These are phyloP conservation scores for Diabrotica balteata DNA, from an alignment of 2,888 invertebrate species.

Conservation along the genomic window DNA sequence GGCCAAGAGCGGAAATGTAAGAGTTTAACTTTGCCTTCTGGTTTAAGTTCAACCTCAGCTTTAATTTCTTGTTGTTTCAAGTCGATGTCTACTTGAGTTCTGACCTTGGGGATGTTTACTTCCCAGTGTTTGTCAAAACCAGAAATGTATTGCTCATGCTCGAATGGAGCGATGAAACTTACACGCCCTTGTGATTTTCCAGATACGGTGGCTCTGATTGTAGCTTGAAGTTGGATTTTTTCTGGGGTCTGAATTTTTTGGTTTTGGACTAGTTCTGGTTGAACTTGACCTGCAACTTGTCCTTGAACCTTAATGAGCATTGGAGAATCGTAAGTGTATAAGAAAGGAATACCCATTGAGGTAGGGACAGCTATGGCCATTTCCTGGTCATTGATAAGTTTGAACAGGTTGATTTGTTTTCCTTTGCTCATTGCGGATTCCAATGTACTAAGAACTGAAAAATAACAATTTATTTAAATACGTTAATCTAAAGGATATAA, in stretches of 20 bases:
- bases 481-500: too few relatives aligned
- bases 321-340: conserved; percentile 69
- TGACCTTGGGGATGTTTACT: conserved; percentile 64
- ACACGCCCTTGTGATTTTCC: conserved; percentile 67
- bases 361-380: conserved; percentile 73
- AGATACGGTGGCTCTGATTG: conserved; percentile 64
- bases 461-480: conserved; percentile 10
- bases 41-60: conserved; percentile 62
- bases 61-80: conserved; percentile 60
- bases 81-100: conserved; percentile 61
- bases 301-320: conserved; percentile 64
- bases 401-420: conserved; percentile 66
- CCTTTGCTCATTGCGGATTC: conserved; percentile 62
- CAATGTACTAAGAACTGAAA: conserved; percentile 55
- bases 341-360: conserved; percentile 73
- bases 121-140: conserved; percentile 70
- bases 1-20: conserved; percentile 70
- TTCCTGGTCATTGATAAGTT: conserved; percentile 66
- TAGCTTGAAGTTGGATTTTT: conserved; percentile 59
- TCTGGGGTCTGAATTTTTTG: conserved; percentile 53
- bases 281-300: conserved; percentile 60
- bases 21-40: conserved; percentile 64
- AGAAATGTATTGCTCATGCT: conserved; percentile 65
- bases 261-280: conserved; percentile 53
- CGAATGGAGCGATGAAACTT: conserved; percentile 72